Evolutionary conservation across 2,888 invertebrate genomes (phyloP).

Genomic region (Drosophila planitibia): DNA sequence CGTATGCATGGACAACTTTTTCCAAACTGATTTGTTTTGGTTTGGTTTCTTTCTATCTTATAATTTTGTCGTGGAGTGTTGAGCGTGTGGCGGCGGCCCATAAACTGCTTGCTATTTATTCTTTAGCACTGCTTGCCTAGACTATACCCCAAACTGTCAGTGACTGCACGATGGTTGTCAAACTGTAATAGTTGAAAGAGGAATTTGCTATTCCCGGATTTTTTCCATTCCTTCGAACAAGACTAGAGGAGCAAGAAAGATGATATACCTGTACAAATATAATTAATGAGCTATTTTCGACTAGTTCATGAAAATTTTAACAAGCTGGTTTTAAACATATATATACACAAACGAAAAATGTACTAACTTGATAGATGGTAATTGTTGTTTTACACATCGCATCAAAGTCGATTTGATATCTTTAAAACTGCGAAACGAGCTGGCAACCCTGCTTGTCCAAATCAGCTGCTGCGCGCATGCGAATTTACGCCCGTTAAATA

Average conservation of each 20-base stretch:
- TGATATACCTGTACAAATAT: background rate
- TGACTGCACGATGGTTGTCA: background rate
- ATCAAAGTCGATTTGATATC: background rate
- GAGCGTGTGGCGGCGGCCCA: background rate
- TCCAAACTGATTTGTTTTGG: background rate
- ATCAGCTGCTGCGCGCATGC: conserved; percentile 63
- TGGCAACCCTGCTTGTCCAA: conserved; percentile 40
- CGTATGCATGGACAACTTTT: background rate
- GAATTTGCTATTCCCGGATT: background rate
- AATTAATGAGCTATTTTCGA: background rate
- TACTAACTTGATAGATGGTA: background rate
- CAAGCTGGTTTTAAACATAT: background rate
- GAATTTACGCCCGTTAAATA: conserved; percentile 48
- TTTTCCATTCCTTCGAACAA: background rate
- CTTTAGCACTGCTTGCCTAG: conserved; percentile 29
- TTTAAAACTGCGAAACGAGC: background rate
- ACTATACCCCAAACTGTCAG: background rate
- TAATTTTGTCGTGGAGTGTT: background rate
- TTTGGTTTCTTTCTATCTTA: background rate
- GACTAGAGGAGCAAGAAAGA: background rate
- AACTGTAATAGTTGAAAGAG: conserved; percentile 7
- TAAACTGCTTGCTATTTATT: conserved; percentile 20
- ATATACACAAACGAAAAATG: background rate
- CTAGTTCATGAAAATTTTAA: background rate
- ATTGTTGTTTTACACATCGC: background rate